Percentiles rank a stretch among this genome's conserved stretches.
These are phyloP conservation scores for Gryllus bimaculatus DNA, from an alignment of 1,140 invertebrate genomes.

Conservation along the genomic window DNA sequence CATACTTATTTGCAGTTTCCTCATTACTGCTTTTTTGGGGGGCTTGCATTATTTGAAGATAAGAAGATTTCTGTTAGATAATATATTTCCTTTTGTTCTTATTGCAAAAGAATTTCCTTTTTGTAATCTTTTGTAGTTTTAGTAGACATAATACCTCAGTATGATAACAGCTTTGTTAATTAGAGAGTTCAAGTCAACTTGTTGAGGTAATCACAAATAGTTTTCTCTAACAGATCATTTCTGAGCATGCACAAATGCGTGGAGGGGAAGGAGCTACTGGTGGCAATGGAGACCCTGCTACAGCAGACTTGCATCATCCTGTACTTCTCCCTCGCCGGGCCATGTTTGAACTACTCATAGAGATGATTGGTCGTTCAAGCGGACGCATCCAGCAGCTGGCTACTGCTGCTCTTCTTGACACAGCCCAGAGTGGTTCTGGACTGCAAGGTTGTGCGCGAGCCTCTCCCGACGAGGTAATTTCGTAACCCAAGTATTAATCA, in stretches of 20 bases:
- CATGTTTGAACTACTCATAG: conserved; percentile 69
- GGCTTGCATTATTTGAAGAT: no score
- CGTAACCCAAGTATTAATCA: no score
- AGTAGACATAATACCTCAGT: no score
- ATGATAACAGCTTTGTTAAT: no score
- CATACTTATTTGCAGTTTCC: no score
- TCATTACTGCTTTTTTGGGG: no score
- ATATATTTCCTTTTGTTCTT: no score
- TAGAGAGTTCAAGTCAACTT: no score
- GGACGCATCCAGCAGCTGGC: conserved; percentile 66
- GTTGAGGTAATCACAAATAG: no score
- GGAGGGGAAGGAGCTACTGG: conserved; percentile 34
- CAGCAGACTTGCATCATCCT: conserved; percentile 54
- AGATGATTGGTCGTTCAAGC: conserved; percentile 62
- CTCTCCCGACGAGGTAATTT: conserved; percentile 53
- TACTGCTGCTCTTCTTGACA: conserved; percentile 62
- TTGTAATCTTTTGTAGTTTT: no score
- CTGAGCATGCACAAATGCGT: conserved; percentile 58
- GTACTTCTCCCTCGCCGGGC: conserved; percentile 65
- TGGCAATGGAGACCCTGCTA: conserved; percentile 25
- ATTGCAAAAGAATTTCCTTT: no score
- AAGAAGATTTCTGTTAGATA: no score
- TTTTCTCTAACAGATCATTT: conserved; percentile 20
- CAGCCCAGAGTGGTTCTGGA: conserved; percentile 60
- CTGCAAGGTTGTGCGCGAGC: conserved; percentile 49